Evolutionary conservation across 2,113 vertebrate species (phyloP).

Genomic region (Maccullochella peelii): DNA sequence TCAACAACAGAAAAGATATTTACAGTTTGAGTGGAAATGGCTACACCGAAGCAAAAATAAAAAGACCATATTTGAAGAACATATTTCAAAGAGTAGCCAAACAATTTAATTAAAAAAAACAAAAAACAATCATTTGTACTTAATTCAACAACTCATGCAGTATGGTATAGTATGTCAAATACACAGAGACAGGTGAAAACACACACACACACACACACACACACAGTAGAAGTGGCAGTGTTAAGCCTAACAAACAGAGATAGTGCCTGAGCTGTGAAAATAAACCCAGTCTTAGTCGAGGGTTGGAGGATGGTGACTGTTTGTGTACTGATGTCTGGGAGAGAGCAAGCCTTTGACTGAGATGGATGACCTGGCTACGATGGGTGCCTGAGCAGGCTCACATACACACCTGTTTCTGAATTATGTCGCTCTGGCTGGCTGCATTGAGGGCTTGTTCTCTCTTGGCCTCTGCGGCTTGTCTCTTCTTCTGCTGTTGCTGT

Average conservation of each 20-base stretch:
- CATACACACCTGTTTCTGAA: conserved; percentile 93
- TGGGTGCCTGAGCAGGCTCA: neutral
- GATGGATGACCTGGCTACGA: conserved; percentile 25
- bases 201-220: conserved; percentile 8
- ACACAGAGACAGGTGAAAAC: conserved; percentile 3
- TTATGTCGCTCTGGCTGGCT: conserved; percentile 94
- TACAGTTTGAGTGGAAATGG: neutral
- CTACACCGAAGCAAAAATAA: no score
- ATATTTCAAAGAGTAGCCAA: neutral
- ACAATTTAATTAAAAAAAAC: neutral
- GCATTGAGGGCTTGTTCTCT: conserved; percentile 90
- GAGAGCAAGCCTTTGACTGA: neutral
- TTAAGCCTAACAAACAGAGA: conserved; percentile 38
- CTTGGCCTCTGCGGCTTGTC: conserved; percentile 91
- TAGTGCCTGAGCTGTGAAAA: conserved; percentile 21
- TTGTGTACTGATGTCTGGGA: conserved; percentile 32
- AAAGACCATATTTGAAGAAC: neutral
- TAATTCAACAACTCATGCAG: neutral
- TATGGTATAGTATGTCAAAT: neutral
- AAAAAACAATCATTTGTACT: neutral
- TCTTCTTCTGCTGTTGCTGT: conserved; percentile 94
- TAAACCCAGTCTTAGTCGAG: conserved; percentile 17
- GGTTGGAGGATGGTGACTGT: conserved; percentile 20
- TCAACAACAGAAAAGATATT: neutral
- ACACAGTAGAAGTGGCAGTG: neutral